Conservation (phyloP, 2,113 vertebrate genomes). For the Gobiocypris rarus region DNA sequence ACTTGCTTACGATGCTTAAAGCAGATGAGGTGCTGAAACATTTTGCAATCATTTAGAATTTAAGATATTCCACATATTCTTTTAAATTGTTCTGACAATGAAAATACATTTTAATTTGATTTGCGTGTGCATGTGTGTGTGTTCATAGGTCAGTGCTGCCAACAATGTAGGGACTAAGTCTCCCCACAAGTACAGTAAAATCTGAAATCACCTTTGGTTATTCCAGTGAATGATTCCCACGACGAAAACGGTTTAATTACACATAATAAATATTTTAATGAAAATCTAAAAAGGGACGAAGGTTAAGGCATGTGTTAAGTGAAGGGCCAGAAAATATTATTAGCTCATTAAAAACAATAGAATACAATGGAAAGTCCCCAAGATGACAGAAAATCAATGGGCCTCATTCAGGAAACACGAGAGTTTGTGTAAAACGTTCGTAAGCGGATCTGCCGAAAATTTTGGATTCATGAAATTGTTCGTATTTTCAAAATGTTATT, state of each 20-base stretch:
- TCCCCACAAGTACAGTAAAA: background rate
- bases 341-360: background rate
- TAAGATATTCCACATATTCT: too few relatives aligned
- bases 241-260: background rate
- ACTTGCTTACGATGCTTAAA: background rate
- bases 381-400: background rate
- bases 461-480: too few relatives aligned
- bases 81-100: background rate
- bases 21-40: background rate
- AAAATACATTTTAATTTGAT: background rate
- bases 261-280: conserved; percentile 9
- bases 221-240: background rate
- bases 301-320: background rate
- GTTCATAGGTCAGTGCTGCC: background rate
- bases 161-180: background rate
- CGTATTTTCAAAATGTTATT: too few relatives aligned
- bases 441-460: too few relatives aligned
- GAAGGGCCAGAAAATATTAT: background rate
- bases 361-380: background rate
- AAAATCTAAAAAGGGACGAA: too few relatives aligned
- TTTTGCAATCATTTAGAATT: background rate
- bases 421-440: too few relatives aligned
- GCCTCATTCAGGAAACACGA: too few relatives aligned
- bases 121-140: background rate
- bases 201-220: background rate